These are phyloP conservation scores for Caenorhabditis sp. DNA, from an alignment of 2,888 invertebrate genomes.

Conservation along the genomic window DNA sequence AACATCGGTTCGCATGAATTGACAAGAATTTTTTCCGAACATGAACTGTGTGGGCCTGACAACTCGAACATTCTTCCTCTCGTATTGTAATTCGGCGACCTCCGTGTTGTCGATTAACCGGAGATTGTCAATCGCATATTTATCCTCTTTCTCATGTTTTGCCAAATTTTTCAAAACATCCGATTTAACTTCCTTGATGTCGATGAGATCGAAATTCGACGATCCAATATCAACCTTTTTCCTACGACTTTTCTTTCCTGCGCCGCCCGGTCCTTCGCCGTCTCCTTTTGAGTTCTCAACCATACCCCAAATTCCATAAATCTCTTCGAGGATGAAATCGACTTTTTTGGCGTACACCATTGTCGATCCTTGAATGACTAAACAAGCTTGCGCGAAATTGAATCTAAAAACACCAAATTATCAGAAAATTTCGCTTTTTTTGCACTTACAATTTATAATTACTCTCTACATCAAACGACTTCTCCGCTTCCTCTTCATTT, in stretches of 20 bases:
- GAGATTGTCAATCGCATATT: constrained; percentile 16
- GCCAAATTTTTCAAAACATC: not conserved
- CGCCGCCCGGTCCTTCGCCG: not conserved
- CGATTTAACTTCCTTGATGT: not conserved
- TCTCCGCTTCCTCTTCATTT: not conserved
- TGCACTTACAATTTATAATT: constrained; percentile 7
- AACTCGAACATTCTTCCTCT: constrained; percentile 12
- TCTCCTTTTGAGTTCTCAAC: constrained; percentile 10
- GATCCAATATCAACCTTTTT: constrained; percentile 15
- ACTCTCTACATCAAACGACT: not conserved
- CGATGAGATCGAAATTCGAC: constrained; percentile 11
- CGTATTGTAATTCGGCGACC: constrained; percentile 9
- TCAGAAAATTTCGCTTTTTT: not conserved
- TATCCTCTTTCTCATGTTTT: constrained; percentile 22
- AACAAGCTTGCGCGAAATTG: constrained; percentile 83
- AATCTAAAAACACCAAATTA: constrained; percentile 66
- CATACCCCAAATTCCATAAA: constrained; percentile 11
- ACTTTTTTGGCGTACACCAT: constrained; percentile 79
- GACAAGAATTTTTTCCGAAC: constrained; percentile 31
- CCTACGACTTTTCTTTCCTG: constrained; percentile 6
- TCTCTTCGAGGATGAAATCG: constrained; percentile 20
- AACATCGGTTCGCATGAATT: constrained; percentile 20
- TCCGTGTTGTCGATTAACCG: constrained; percentile 27
- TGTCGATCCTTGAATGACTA: constrained; percentile 81
- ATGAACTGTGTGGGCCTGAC: constrained; percentile 32